phyloP scores from a whole-genome alignment of 2,797 vertebrate genomes.

The Acipenser transmontanus region DNA sequence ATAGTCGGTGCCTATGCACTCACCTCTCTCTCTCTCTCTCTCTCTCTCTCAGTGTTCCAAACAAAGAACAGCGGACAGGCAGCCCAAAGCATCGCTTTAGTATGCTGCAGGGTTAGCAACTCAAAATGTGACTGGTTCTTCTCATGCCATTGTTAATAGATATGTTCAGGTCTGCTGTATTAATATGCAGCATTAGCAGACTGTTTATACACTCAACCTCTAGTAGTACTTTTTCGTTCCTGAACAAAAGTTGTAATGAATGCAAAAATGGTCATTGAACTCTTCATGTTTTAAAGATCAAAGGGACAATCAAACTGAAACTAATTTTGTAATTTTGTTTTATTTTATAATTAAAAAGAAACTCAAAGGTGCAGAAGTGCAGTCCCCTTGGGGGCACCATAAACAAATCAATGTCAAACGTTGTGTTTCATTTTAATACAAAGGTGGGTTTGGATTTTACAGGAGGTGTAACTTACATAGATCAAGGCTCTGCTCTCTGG shows the following conservation, averaged over 20 bases:
- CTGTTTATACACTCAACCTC: too few relatives aligned
- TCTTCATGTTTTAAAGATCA: slow-evolving; percentile 50
- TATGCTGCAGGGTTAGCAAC: too few relatives aligned
- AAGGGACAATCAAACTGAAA: slow-evolving; percentile 22
- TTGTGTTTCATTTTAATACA: slow-evolving; percentile 41
- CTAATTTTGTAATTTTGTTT: slow-evolving; percentile 11
- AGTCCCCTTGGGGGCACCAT: background rate
- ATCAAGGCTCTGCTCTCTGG: too few relatives aligned
- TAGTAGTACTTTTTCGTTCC: background rate
- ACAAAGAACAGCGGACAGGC: too few relatives aligned
- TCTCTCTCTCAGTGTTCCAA: too few relatives aligned
- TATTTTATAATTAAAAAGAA: slow-evolving; percentile 38
- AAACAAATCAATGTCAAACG: background rate
- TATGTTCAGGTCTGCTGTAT: too few relatives aligned
- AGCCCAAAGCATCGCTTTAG: too few relatives aligned
- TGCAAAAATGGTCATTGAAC: slow-evolving; percentile 32
- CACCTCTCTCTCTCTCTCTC: too few relatives aligned
- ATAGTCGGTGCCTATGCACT: too few relatives aligned
- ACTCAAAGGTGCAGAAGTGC: background rate
- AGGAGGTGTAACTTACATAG: slow-evolving; percentile 20
- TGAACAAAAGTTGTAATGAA: slow-evolving; percentile 11
- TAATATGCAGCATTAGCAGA: too few relatives aligned
- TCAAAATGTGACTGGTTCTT: too few relatives aligned
- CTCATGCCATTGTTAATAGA: too few relatives aligned
- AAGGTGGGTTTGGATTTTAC: slow-evolving; percentile 31